Conservation (phyloP, 2,888 invertebrate species). For the Zonitis immaculata region DNA sequence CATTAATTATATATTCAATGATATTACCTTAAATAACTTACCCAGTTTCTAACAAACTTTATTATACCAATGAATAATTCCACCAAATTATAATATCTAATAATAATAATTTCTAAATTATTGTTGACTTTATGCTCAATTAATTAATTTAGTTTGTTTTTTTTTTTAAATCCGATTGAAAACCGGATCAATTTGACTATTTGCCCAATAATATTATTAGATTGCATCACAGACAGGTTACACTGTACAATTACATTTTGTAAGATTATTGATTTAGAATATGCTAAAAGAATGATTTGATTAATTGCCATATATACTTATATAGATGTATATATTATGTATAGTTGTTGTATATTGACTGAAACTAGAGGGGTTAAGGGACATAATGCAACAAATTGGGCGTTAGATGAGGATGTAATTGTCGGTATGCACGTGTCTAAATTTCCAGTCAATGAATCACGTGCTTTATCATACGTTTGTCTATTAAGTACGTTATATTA, state of each 20-base stretch:
- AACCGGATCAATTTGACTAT: too few relatives aligned
- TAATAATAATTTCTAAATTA: too few relatives aligned
- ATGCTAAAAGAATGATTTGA: too few relatives aligned
- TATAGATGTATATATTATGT: not conserved
- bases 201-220: too few relatives aligned
- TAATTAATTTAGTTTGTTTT: too few relatives aligned
- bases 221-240: not conserved
- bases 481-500: too few relatives aligned
- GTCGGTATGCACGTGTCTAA: conserved; percentile 4
- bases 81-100: not conserved
- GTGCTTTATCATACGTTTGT: not conserved
- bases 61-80: conserved; percentile 1
- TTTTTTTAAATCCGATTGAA: too few relatives aligned
- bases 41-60: not conserved
- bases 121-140: too few relatives aligned
- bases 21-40: conserved; percentile 5
- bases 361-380: not conserved
- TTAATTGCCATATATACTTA: not conserved
- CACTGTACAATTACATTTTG: not conserved
- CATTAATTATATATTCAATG: conserved; percentile 4
- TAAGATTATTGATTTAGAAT: too few relatives aligned
- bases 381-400: conserved; percentile 5
- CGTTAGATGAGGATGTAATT: conserved; percentile 7
- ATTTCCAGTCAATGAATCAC: conserved; percentile 7
- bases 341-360: not conserved